Percentiles rank a stretch among this genome's conserved stretches.
Conservation (phyloP, 2,888 invertebrate genomes). For the Lathronympha strigana region DNA sequence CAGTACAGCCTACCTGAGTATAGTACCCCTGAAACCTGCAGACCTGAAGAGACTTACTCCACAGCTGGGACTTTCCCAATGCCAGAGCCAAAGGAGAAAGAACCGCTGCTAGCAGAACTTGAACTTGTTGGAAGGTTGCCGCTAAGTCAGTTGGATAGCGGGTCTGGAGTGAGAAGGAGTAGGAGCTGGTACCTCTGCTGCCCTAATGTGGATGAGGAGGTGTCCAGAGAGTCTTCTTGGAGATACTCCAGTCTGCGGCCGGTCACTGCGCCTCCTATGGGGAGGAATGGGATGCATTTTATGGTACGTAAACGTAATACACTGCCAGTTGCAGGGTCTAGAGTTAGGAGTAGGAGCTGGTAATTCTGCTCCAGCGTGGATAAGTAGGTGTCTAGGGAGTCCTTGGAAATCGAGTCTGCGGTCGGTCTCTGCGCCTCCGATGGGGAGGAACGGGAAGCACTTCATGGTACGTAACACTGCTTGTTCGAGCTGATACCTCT, state of each 20-base stretch:
- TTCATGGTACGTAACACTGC: conserved; percentile 58
- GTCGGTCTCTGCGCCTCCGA: conserved; percentile 72
- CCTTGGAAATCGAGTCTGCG: conserved; percentile 76
- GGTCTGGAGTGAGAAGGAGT: conserved; percentile 78
- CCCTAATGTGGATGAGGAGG: conserved; percentile 75
- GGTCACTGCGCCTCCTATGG: conserved; percentile 70
- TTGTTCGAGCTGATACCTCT: conserved; percentile 85
- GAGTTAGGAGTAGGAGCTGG: conserved; percentile 84
- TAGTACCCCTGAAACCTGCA: conserved; percentile 54
- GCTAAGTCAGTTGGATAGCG: conserved; percentile 66
- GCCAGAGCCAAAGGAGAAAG: conserved; percentile 78
- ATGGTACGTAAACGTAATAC: conserved; percentile 62
- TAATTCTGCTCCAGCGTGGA: conserved; percentile 83
- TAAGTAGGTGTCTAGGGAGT: conserved; percentile 72
- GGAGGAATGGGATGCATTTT: conserved; percentile 59
- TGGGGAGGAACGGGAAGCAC: conserved; percentile 61
- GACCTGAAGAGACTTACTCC: conserved; percentile 71
- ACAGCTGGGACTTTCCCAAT: conserved; percentile 80
- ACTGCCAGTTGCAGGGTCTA: conserved; percentile 68
- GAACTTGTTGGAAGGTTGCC: conserved; percentile 73
- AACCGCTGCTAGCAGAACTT: conserved; percentile 71
- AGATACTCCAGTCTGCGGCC: conserved; percentile 74
- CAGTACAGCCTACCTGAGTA: conserved; percentile 68
- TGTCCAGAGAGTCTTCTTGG: conserved; percentile 74
- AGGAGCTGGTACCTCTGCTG: conserved; percentile 86